phyloP scores from a whole-genome alignment of 2,888 invertebrate species.

The Itoplectis maculator region DNA sequence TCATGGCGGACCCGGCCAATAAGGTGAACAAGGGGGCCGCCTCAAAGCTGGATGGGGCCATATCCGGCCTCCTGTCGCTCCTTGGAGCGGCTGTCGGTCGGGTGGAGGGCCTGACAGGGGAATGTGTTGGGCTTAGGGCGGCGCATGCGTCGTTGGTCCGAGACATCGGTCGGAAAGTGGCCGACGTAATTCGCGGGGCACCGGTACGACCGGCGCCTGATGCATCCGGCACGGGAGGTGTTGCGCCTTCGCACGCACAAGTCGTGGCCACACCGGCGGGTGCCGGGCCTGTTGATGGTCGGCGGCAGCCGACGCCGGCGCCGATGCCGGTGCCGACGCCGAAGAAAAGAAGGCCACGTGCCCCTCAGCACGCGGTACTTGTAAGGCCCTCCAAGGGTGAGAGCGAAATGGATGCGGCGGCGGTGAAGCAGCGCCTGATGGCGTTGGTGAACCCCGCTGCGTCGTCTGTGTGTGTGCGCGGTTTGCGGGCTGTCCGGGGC shows the following conservation, averaged over 20 bases:
- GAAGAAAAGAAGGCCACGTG: not conserved
- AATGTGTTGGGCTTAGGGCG: not conserved
- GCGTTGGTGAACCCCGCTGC: constrained; percentile 16
- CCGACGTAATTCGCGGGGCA: not conserved
- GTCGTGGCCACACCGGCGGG: not conserved
- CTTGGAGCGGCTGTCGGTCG: not conserved
- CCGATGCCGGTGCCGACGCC: not conserved
- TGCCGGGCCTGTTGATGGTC: too few relatives aligned
- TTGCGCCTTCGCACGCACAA: not conserved
- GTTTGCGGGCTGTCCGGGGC: not conserved
- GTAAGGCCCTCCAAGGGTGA: not conserved
- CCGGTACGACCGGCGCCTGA: too few relatives aligned
- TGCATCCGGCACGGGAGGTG: not conserved
- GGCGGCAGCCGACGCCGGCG: too few relatives aligned
- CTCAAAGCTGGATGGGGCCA: too few relatives aligned
- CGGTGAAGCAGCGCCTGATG: not conserved
- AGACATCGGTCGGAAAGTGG: not conserved
- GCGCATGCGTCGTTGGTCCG: not conserved
- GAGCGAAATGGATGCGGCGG: constrained; percentile 3
- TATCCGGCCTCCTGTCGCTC: not conserved
- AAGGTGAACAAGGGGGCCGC: not conserved
- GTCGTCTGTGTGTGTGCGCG: constrained; percentile 5
- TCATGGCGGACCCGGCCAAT: not conserved
- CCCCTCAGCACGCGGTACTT: not conserved
- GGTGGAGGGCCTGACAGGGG: not conserved